Conservation (phyloP, 2,797 vertebrate species). For the Sebastes hubbsi region DNA sequence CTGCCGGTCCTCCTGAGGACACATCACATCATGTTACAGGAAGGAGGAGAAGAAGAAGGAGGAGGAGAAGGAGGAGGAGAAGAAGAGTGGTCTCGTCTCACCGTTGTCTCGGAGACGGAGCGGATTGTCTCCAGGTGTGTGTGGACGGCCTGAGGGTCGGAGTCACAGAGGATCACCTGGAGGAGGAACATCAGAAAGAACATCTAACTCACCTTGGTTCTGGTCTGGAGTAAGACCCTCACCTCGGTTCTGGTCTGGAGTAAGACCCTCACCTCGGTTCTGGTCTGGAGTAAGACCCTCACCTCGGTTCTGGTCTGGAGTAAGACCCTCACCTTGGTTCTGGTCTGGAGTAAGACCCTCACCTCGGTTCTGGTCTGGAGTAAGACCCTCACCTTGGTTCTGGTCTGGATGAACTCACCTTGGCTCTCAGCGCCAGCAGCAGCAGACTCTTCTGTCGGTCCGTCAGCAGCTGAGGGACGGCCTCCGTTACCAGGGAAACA, state of each 20-base stretch:
- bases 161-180: constrained; percentile 51
- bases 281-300: too few relatives aligned
- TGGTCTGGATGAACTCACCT: constrained; percentile 39
- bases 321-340: too few relatives aligned
- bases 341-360: too few relatives aligned
- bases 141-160: neutral
- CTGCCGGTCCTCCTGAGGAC: neutral
- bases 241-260: too few relatives aligned
- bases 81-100: neutral
- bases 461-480: constrained; percentile 63
- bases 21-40: neutral
- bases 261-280: too few relatives aligned
- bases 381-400: constrained; percentile 53
- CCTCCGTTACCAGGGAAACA: constrained; percentile 63
- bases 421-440: constrained; percentile 68
- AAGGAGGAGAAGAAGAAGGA: too few relatives aligned
- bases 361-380: too few relatives aligned
- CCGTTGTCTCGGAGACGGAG: constrained; percentile 8
- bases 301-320: too few relatives aligned
- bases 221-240: too few relatives aligned
- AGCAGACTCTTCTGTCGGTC: constrained; percentile 65
- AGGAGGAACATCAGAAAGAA: too few relatives aligned
- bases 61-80: fast-evolving
- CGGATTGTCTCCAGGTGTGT: constrained; percentile 22
- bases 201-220: constrained; percentile 53